Evolutionary conservation across 2,797 vertebrate genomes (phyloP).

Genomic region (Pachyuromys duprasi): DNA sequence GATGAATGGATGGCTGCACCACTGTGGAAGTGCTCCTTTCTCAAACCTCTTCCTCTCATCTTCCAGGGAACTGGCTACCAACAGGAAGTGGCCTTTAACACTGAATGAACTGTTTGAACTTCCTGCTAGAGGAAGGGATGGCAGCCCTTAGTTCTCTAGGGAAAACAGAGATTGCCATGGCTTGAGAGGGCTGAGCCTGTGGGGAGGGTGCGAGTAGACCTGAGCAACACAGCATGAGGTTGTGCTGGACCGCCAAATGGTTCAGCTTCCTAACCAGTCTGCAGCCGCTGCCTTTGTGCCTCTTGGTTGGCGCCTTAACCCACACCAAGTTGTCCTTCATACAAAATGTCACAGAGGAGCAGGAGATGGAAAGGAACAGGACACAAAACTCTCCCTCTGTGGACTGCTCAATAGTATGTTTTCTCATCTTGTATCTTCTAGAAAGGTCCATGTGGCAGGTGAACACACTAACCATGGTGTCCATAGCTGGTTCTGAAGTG

Average conservation of each 20-base stretch:
- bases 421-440: neutral
- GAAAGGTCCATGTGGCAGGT: neutral
- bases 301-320: too few species aligned
- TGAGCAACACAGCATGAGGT: neutral
- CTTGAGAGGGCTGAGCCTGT: too few species aligned
- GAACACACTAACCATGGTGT: neutral
- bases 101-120: neutral
- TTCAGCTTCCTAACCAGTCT: neutral
- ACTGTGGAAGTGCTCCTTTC: neutral
- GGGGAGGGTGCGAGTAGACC: neutral
- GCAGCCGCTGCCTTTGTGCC: neutral
- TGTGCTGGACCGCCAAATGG: neutral
- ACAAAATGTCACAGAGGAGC: neutral
- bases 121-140: neutral
- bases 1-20: accelerated
- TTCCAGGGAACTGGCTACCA: neutral
- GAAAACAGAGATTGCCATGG: neutral
- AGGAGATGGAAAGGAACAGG: neutral
- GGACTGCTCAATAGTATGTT: neutral
- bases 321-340: too few species aligned
- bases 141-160: neutral
- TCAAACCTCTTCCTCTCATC: neutral
- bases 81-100: neutral
- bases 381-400: neutral
- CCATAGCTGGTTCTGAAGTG: neutral